Percentiles rank a stretch among this genome's conserved stretches.
Evolutionary conservation across 2,113 vertebrate species (phyloP).

Genomic region (Progne subis): DNA sequence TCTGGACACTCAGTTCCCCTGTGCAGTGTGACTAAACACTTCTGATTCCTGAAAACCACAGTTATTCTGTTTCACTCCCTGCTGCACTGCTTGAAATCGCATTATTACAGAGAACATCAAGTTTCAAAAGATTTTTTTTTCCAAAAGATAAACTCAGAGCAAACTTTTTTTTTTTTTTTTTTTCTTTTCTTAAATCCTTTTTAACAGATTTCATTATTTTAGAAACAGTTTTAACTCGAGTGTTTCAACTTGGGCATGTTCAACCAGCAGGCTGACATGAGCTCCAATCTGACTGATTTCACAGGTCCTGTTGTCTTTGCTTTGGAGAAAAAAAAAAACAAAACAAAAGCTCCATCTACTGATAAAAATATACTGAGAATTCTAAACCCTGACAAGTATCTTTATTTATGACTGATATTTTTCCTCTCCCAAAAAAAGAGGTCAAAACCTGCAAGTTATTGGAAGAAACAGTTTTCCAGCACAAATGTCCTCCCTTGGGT

Average conservation of each 20-base stretch:
- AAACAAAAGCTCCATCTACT: neutral
- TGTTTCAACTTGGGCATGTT: neutral
- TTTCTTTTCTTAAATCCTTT: neutral
- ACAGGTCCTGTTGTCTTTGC: neutral
- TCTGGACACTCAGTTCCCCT: neutral
- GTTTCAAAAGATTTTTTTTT: neutral
- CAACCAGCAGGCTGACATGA: neutral
- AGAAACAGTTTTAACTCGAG: neutral
- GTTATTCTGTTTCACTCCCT: neutral
- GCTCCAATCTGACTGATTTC: neutral
- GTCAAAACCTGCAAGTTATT: neutral
- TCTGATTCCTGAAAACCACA: neutral
- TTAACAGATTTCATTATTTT: neutral
- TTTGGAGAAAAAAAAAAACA: neutral
- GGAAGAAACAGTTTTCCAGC: neutral
- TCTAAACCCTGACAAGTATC: neutral
- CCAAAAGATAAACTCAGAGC: neutral
- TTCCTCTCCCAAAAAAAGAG: neutral
- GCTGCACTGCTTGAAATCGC: neutral
- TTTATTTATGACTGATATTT: neutral
- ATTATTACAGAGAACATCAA: neutral
- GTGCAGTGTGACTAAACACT: neutral
- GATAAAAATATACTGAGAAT: neutral
- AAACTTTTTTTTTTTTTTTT: neutral
- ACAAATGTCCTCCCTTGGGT: neutral